Evolutionary conservation across 2,113 vertebrate species (phyloP).

Genomic region (Chamaea fasciata): DNA sequence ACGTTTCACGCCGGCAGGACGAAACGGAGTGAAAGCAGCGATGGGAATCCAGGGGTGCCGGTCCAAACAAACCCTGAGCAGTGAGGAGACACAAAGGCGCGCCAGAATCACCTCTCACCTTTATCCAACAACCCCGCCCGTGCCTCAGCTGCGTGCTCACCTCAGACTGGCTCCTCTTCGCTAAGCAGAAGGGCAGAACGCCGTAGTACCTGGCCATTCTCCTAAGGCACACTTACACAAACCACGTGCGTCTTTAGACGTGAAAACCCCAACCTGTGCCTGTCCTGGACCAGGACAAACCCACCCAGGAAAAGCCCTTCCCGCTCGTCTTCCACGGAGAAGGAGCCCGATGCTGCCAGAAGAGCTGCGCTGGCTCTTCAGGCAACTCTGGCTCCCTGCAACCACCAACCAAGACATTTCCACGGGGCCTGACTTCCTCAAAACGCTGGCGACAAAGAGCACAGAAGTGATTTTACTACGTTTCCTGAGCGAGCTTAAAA

Average conservation of each 20-base stretch:
- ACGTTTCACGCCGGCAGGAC: not conserved
- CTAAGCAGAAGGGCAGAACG: not conserved
- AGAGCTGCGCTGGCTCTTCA: not conserved
- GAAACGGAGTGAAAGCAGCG: not conserved
- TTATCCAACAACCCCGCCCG: not conserved
- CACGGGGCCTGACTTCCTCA: rapidly evolving
- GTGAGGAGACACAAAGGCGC: rapidly evolving
- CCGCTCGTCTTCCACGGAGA: no score
- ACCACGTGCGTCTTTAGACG: rapidly evolving
- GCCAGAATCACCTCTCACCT: not conserved
- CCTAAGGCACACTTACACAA: rapidly evolving
- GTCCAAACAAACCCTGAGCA: not conserved
- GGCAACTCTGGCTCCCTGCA: rapidly evolving
- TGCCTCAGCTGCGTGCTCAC: rapidly evolving
- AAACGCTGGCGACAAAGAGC: not conserved
- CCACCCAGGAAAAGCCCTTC: not conserved
- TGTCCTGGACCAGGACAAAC: not conserved
- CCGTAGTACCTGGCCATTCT: rapidly evolving
- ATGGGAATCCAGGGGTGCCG: not conserved
- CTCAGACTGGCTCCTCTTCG: not conserved
- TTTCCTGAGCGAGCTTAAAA: not conserved
- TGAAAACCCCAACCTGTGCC: rapidly evolving
- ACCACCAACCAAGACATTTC: not conserved
- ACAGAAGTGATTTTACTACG: rapidly evolving
- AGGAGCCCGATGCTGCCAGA: rapidly evolving